Evolutionary conservation across 2,797 vertebrate genomes (phyloP).

Genomic region (Lophotriccus pileatus): DNA sequence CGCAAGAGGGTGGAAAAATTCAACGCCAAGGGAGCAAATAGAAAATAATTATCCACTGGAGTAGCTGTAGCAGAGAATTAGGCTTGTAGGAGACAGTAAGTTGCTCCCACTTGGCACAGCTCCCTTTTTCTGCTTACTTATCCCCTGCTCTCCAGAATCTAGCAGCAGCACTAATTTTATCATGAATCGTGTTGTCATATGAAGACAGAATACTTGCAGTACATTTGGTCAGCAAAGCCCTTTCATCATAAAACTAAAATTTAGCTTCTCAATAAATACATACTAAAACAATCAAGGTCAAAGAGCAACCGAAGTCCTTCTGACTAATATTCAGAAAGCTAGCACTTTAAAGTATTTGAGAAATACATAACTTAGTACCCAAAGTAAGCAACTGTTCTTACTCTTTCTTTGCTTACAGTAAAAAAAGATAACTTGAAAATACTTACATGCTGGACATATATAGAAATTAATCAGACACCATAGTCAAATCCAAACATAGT

Average conservation of each 20-base stretch:
- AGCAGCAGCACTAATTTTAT: not conserved
- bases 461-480: slow-evolving; percentile 3
- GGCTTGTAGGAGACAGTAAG: not conserved
- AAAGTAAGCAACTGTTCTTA: not conserved
- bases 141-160: not conserved
- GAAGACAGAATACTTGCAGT: not conserved
- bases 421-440: slow-evolving; percentile 48
- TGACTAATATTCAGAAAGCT: not conserved
- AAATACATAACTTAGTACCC: not conserved
- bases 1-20: not conserved
- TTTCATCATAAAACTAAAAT: not conserved
- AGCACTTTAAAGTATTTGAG: not conserved
- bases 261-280: not conserved
- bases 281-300: not conserved
- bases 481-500: slow-evolving; percentile 33
- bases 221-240: not conserved
- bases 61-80: not conserved
- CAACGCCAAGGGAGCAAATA: not conserved
- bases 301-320: not conserved
- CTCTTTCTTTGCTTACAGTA: not conserved
- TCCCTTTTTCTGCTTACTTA: not conserved
- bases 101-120: not conserved
- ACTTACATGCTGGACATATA: slow-evolving; percentile 80
- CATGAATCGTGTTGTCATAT: not conserved
- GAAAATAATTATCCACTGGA: not conserved